Percentiles rank a stretch among this genome's conserved stretches.
These are phyloP conservation scores for Phasia obesa DNA, from an alignment of 2,888 invertebrate genomes.

Conservation along the genomic window DNA sequence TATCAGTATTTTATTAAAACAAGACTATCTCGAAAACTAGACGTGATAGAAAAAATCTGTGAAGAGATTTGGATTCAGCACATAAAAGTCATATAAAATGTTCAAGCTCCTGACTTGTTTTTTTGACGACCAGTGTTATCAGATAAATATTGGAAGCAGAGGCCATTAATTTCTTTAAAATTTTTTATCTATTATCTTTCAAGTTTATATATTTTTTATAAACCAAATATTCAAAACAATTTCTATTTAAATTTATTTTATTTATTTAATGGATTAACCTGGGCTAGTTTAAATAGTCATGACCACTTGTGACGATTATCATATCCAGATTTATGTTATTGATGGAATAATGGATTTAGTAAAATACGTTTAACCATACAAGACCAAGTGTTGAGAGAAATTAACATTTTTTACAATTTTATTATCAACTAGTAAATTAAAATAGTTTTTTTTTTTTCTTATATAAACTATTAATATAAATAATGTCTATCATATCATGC, in stretches of 20 bases:
- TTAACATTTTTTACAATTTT: conserved; percentile 55
- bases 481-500: background rate
- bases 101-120: too few species aligned
- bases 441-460: background rate
- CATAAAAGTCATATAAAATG: too few species aligned
- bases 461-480: conserved; percentile 17
- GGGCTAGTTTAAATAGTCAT: conserved; percentile 33
- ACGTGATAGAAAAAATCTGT: too few species aligned
- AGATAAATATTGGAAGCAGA: too few species aligned
- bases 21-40: too few species aligned
- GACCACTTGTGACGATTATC: conserved; percentile 41
- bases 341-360: conserved; percentile 11
- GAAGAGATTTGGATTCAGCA: too few species aligned
- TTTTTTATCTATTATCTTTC: too few species aligned
- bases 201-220: conserved; percentile 5
- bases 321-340: conserved; percentile 24
- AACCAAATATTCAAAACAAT: background rate
- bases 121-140: too few species aligned
- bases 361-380: conserved; percentile 42
- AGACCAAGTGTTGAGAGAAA: conserved; percentile 51
- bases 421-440: conserved; percentile 8
- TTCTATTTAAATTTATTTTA: background rate
- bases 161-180: too few species aligned
- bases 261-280: conserved; percentile 24
- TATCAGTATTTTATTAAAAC: too few species aligned